Evolutionary conservation across 2,888 invertebrate species (phyloP), one percentile per base, ranked within the genome.

Genomic region (Pterostichus madidus): DNA sequence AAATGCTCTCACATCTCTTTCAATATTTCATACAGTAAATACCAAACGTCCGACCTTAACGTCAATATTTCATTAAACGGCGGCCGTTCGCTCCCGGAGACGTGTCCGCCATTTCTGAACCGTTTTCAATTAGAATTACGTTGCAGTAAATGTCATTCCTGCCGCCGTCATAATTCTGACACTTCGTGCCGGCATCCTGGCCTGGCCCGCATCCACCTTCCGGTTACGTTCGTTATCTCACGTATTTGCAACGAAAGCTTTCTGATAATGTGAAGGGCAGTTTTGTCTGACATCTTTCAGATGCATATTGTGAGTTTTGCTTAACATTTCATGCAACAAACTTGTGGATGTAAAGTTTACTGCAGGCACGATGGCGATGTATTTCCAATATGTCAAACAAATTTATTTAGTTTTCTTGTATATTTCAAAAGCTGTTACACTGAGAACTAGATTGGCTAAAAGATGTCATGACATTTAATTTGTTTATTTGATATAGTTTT

Each of bases 11-110:
- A 83, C 77, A 83, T 83, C 77, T 76, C 68, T 83, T 83, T 83
- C 83, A 83, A 83, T 83, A 83, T 83, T 83, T 83, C 83, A 83
- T 83, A 83, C 83, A 77, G 83, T 83, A 83, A 83, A 83, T 83
- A 83, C 83, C 83, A 83, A 77, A 83, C 83, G 83, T 83, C 83
- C 83, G 83, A 83, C 83, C 83, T 83, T 77, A 77, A 77, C 77
- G 83, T 83, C 83, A 83, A 83, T 83, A 83, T 83, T 83, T 83
- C 83, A 83, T 83, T 83, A 83, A 83, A 83, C 61, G 83, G 61
- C 49, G 79, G 78, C 44, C 64, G 31, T 17, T 35, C 32, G 53
- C 56, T 56, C 75, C 49, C 15, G n/a, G 81, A 78, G 61, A 83
- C 83, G 83, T 83, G 83, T 15, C 83, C 77, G 76, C 83, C 83